A percentile compares a stretch with the other conserved stretches of the same genome.
Conservation (phyloP, 2,888 invertebrate species). For the Megamerina dolium region DNA sequence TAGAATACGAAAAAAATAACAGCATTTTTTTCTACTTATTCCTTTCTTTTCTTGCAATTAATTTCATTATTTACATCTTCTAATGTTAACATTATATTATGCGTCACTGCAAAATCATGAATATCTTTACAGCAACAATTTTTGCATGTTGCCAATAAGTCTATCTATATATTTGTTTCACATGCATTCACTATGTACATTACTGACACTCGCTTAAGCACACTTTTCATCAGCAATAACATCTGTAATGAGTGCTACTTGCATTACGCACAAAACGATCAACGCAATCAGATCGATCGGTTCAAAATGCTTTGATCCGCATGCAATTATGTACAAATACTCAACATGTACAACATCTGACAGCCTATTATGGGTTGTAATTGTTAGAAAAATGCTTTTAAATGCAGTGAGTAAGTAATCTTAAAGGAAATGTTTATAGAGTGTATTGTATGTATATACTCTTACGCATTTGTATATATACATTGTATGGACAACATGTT, state of each 20-base stretch:
- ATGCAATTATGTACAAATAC: conserved; percentile 8
- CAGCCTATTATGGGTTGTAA: conserved; percentile 27
- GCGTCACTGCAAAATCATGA: background rate
- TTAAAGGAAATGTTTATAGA: too few relatives aligned
- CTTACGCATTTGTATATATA: too few relatives aligned
- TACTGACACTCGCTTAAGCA: background rate
- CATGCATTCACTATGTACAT: background rate
- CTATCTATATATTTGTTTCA: background rate
- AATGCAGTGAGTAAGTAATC: conserved; percentile 24
- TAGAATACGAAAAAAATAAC: too few relatives aligned
- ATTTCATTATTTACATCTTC: too few relatives aligned
- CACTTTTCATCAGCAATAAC: background rate
- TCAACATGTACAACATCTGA: too few relatives aligned
- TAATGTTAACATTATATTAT: background rate
- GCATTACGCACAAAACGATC: too few relatives aligned
- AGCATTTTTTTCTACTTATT: too few relatives aligned
- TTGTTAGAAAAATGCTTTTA: conserved; percentile 31
- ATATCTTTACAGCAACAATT: too few relatives aligned
- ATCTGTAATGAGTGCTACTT: background rate
- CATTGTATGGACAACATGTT: too few relatives aligned
- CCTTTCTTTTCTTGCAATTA: too few relatives aligned
- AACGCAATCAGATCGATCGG: too few relatives aligned
- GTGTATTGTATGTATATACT: too few relatives aligned
- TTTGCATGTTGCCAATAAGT: conserved; percentile 11
- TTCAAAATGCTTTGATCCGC: conserved; percentile 13